Evolutionary conservation across 2,113 vertebrate genomes (phyloP).

Genomic region (Gambusia holbrooki): DNA sequence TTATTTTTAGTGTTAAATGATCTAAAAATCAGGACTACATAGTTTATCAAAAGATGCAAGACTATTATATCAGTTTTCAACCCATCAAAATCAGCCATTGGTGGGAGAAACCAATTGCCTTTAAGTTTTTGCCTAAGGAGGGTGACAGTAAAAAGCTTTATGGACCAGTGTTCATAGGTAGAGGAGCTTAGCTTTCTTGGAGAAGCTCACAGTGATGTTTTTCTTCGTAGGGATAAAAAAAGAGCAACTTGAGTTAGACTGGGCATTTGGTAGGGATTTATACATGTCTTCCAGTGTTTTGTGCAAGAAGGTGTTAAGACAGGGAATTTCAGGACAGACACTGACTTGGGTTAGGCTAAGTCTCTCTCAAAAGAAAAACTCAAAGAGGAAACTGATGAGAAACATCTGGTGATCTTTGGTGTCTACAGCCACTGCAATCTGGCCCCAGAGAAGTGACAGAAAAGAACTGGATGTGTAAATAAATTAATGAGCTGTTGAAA

Average conservation of each 20-base stretch:
- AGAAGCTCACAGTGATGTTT: background rate
- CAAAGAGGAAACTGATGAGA: no score
- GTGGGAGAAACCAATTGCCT: slow-evolving; percentile 16
- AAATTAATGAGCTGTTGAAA: no score
- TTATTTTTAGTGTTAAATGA: background rate
- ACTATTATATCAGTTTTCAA: slow-evolving; percentile 26
- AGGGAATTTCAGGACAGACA: no score
- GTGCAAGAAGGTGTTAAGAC: no score
- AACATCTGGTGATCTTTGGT: no score
- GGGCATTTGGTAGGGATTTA: background rate
- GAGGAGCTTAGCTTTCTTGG: slow-evolving; percentile 10
- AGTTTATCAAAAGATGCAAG: slow-evolving; percentile 16
- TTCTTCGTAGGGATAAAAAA: background rate
- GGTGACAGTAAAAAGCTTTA: slow-evolving; percentile 20
- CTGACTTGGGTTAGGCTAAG: no score
- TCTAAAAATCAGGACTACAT: slow-evolving; percentile 15
- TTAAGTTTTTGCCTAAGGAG: slow-evolving; percentile 18
- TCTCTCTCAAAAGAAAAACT: no score
- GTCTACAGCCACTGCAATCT: no score
- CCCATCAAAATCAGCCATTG: slow-evolving; percentile 39
- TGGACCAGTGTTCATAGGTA: slow-evolving; percentile 19
- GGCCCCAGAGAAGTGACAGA: no score
- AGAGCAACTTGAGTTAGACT: background rate
- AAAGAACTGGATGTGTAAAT: no score
- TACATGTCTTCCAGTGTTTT: background rate